Evolutionary conservation across 1,140 invertebrate species (phyloP).

Genomic region (Euglossa dilemma): DNA sequence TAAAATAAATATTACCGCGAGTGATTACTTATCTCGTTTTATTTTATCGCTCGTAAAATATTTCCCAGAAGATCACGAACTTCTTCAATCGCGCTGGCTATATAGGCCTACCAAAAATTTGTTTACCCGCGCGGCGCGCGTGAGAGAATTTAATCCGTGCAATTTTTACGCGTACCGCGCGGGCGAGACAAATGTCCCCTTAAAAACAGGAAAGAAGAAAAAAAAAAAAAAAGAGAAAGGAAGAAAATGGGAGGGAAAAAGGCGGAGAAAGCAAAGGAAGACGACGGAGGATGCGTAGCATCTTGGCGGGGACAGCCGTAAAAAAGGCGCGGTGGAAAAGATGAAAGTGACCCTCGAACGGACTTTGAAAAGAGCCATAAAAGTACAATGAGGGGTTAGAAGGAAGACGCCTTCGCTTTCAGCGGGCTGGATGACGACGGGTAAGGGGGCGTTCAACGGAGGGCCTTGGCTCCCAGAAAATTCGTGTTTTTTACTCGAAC

Average conservation of each 20-base stretch:
- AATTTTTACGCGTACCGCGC: not conserved
- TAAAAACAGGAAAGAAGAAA: not conserved
- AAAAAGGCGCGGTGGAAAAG: constrained; percentile 44
- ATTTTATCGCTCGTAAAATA: not conserved
- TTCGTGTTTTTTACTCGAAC: constrained; percentile 56
- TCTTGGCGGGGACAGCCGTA: constrained; percentile 42
- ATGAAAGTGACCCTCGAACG: constrained; percentile 58
- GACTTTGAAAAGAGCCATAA: constrained; percentile 65
- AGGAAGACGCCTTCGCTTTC: constrained; percentile 53
- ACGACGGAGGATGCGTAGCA: not conserved
- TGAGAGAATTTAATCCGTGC: not conserved
- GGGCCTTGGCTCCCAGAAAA: constrained; percentile 47
- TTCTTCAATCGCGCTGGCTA: not conserved
- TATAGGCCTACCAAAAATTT: not conserved
- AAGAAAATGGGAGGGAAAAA: not conserved
- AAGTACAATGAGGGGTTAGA: constrained; percentile 64
- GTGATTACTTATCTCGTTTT: no score
- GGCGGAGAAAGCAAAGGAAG: not conserved
- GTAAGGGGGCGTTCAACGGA: constrained; percentile 9
- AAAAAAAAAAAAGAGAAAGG: no score
- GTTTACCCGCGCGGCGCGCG: not conserved
- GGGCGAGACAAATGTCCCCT: not conserved
- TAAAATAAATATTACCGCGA: no score
- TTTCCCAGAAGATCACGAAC: not conserved
- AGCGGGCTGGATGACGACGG: constrained; percentile 11